Conservation (phyloP, 2,888 invertebrate genomes). For the Meloe dianella region DNA sequence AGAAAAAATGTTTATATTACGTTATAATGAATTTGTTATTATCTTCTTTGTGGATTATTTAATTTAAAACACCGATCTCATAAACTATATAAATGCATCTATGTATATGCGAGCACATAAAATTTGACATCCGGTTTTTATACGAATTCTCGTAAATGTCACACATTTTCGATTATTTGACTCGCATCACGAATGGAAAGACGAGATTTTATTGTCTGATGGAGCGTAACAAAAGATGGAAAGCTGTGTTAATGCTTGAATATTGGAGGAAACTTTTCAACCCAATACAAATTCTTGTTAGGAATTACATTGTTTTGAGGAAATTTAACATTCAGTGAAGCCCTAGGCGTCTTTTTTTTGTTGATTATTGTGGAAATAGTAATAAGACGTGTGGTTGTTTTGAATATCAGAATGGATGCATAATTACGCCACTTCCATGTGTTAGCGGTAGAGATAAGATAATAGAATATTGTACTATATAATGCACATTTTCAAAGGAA, state of each 20-base stretch:
- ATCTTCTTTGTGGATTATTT: neutral
- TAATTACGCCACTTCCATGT: slow-evolving; percentile 1
- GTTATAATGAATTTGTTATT: neutral
- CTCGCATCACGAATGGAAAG: neutral
- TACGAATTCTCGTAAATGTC: neutral
- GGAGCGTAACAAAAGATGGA: slow-evolving; percentile 3
- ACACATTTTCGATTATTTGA: neutral
- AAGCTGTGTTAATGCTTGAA: neutral
- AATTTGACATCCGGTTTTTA: neutral
- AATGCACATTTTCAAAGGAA: slow-evolving; percentile 13
- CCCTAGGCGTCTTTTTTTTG: neutral
- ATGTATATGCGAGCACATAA: neutral
- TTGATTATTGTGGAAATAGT: neutral
- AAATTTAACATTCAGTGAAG: neutral
- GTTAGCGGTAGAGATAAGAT: neutral
- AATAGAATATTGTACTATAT: slow-evolving; percentile 3
- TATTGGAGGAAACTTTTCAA: neutral
- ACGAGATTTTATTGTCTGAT: slow-evolving; percentile 3
- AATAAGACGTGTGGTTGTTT: neutral
- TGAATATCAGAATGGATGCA: neutral
- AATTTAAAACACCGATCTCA: neutral
- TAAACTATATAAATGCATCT: neutral
- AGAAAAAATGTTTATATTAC: neutral
- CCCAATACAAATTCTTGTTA: neutral
- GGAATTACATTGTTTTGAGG: neutral